Evolutionary conservation across 2,113 vertebrate genomes (phyloP).

Genomic region (Todiramphus chloris): DNA sequence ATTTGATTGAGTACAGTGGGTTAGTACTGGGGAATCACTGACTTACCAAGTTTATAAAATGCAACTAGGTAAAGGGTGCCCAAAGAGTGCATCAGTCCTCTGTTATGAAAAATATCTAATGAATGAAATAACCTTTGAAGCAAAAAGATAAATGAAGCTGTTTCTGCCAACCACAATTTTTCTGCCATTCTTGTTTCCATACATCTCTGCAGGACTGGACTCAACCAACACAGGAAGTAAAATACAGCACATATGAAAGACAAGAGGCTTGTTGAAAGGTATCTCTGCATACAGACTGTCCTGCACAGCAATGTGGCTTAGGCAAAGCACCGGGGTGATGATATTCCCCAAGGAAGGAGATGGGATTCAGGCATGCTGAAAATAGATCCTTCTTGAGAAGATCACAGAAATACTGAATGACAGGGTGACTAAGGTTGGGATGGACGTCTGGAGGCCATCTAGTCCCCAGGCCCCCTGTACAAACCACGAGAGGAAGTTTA

Average conservation of each 20-base stretch:
- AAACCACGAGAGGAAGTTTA: no score
- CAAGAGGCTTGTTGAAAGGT: neutral
- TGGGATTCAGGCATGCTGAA: neutral
- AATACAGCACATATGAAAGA: neutral
- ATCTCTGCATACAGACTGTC: neutral
- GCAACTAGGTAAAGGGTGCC: neutral
- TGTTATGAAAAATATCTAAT: neutral
- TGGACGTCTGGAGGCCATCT: neutral
- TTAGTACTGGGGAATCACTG: neutral
- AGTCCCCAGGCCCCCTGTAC: neutral
- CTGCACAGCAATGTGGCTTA: neutral
- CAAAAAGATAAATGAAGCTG: neutral
- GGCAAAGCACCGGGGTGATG: neutral
- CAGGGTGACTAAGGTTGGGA: neutral
- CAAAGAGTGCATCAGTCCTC: neutral
- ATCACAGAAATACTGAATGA: neutral
- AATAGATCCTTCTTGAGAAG: neutral
- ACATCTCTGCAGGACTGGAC: neutral
- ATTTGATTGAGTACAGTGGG: neutral
- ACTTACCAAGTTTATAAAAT: neutral
- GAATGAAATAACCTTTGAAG: neutral
- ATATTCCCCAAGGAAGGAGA: neutral
- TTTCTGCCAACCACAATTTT: neutral
- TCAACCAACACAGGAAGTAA: neutral
- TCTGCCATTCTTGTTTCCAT: neutral